Base-by-base conservation (phyloP, 2,888 invertebrate genomes). In the Netelia virgata region DNA sequence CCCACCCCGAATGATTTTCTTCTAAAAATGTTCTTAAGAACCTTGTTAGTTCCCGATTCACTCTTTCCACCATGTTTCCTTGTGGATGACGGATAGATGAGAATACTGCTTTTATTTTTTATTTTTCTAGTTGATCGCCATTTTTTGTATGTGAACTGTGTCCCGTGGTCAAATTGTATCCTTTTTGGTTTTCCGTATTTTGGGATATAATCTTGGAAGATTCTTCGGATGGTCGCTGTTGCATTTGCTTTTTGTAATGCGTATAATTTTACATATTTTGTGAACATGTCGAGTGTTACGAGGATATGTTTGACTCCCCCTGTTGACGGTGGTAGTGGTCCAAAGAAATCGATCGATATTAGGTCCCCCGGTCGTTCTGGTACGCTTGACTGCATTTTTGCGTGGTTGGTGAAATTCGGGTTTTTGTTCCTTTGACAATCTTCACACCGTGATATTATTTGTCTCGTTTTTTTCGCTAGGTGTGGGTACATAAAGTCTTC, bases 11-110 rank as follows among this genome's bases (percentile, higher is more conserved):
- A 11, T 74, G 74, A 11, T 55, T 16, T 0, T 81, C 18, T 1
- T n/a, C 53, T 1, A 66, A 14, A 1, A 81, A 47, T 1, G 81
- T 75, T 3, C 81, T 43, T 5, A 75, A 81, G 23, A 75, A 82
- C 11, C 82, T 16, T 1, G 47, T 63, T 0, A 76, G 18, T 20
- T 82, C 59, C 11, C 69, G 20, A 2, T 59, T 75, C 0, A 75
- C 47, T 8, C 82, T 53, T 11, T 66, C 57, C 0, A 73, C 57
- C 3, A 18, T 61, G 3, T 80, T 80, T 5, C 53, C 70, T n/a
- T 78, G 70, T 1, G 63, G 78, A 10, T 78, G 69, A 0, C 78
- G 61, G 9, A 78, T 77, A 0, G 61, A 77, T 0, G 76, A 68
- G 9, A 53, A 69, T 0, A 69, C 23, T 1, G 57, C n/a, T 3